Conservation (phyloP, 2,888 invertebrate species). For the Mimas tiliae region DNA sequence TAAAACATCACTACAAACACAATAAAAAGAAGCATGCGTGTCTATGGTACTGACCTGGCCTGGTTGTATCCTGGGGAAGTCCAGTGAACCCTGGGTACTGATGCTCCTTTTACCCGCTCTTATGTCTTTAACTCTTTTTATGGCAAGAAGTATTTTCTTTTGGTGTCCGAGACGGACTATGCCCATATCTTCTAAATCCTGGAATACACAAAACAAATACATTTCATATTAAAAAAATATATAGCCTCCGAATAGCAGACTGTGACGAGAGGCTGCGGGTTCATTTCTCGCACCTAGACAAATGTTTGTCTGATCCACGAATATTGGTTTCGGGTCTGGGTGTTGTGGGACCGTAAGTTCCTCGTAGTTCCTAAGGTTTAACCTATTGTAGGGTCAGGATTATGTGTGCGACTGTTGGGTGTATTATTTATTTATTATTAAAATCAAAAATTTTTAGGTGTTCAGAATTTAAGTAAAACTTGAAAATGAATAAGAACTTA, state of each 20-base stretch:
- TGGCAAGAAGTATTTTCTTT: conserved; percentile 98
- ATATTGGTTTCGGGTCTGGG: too few relatives aligned
- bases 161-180: conserved; percentile 98
- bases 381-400: too few relatives aligned
- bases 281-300: too few relatives aligned
- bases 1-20: conserved; percentile 79
- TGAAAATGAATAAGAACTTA: conserved; percentile 8
- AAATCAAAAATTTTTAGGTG: too few relatives aligned
- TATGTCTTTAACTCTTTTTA: conserved; percentile 97
- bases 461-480: background rate
- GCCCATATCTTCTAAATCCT: conserved; percentile 98
- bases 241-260: too few relatives aligned
- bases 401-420: too few relatives aligned
- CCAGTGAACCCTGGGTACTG: conserved; percentile 79
- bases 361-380: too few relatives aligned
- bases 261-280: too few relatives aligned
- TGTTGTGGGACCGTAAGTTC: too few relatives aligned
- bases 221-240: too few relatives aligned
- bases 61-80: conserved; percentile 75
- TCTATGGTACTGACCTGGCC: conserved; percentile 75
- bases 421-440: too few relatives aligned
- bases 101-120: conserved; percentile 92
- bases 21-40: conserved; percentile 29
- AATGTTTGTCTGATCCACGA: too few relatives aligned
- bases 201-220: conserved; percentile 36